Percentiles rank a stretch among this genome's conserved stretches.
Conservation (phyloP, 1,140 invertebrate species). For the Drosophila dunni region DNA sequence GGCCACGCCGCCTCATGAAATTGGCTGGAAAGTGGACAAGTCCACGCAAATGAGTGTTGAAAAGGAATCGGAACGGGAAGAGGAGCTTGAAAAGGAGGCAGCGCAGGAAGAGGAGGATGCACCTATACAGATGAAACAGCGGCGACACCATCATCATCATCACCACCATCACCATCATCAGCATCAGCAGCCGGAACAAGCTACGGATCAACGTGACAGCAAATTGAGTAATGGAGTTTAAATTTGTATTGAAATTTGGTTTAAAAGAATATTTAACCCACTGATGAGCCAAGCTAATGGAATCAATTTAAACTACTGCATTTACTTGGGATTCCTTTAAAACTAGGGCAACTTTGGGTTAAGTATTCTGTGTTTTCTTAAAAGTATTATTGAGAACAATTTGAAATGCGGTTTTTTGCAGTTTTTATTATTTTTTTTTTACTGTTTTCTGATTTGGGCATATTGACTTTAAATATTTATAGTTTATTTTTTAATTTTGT, state of each 20-base stretch:
- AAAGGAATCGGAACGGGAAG: slow-evolving; percentile 12
- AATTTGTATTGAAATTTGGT: background rate
- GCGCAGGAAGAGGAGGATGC: background rate
- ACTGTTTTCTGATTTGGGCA: slow-evolving; percentile 34
- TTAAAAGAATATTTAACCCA: slow-evolving; percentile 3
- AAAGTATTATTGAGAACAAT: background rate
- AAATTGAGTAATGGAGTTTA: slow-evolving; percentile 61
- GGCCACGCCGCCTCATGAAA: slow-evolving; percentile 41
- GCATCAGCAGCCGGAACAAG: slow-evolving; percentile 22
- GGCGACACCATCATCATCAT: slow-evolving; percentile 59
- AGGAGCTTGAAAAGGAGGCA: slow-evolving; percentile 1
- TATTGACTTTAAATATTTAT: slow-evolving; percentile 18
- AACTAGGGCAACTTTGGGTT: background rate
- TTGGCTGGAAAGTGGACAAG: slow-evolving; percentile 65
- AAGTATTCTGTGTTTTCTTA: background rate
- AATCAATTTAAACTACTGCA: background rate
- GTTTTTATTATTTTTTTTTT: slow-evolving; percentile 29
- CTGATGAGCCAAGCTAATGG: background rate
- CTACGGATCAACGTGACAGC: slow-evolving; percentile 37
- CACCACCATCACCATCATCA: slow-evolving; percentile 45
- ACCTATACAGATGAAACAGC: slow-evolving; percentile 18
- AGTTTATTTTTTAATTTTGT: slow-evolving; percentile 21
- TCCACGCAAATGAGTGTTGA: slow-evolving; percentile 61
- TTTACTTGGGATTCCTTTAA: background rate
- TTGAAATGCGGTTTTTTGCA: slow-evolving; percentile 14